Evolutionary conservation across 2,797 vertebrate species (phyloP).

Genomic region (Sebastes hubbsi): DNA sequence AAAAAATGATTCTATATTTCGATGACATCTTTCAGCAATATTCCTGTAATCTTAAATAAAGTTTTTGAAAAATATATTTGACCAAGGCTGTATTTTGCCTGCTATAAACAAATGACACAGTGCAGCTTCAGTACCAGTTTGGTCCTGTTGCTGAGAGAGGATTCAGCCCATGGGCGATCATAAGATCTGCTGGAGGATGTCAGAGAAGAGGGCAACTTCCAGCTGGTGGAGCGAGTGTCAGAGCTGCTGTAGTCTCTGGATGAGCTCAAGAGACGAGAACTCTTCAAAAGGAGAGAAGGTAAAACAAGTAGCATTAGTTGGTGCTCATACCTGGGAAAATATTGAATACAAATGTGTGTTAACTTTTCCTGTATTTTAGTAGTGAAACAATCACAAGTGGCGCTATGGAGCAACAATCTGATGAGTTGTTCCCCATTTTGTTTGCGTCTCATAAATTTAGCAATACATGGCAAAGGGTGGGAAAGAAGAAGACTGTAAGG

Average conservation of each 20-base stretch:
- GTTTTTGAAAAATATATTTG: background rate
- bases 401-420: background rate
- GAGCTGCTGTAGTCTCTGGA: conserved; percentile 84
- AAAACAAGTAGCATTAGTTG: background rate
- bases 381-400: too few relatives aligned
- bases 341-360: background rate
- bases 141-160: conserved; percentile 83
- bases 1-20: background rate
- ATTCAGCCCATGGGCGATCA: conserved; percentile 83
- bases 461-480: background rate
- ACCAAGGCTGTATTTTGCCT: background rate
- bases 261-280: conserved; percentile 79
- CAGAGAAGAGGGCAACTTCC: conserved; percentile 85
- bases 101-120: conserved; percentile 5
- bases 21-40: background rate
- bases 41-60: background rate
- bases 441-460: background rate
- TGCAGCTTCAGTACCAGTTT: conserved; percentile 81
- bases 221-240: conserved; percentile 81
- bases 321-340: background rate
- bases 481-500: background rate
- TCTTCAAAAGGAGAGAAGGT: conserved; percentile 66
- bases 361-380: background rate
- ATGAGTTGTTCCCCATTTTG: background rate
- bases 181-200: conserved; percentile 80